phyloP scores from a whole-genome alignment of 2,113 vertebrate genomes.

The Macheiramphus alcinus region DNA sequence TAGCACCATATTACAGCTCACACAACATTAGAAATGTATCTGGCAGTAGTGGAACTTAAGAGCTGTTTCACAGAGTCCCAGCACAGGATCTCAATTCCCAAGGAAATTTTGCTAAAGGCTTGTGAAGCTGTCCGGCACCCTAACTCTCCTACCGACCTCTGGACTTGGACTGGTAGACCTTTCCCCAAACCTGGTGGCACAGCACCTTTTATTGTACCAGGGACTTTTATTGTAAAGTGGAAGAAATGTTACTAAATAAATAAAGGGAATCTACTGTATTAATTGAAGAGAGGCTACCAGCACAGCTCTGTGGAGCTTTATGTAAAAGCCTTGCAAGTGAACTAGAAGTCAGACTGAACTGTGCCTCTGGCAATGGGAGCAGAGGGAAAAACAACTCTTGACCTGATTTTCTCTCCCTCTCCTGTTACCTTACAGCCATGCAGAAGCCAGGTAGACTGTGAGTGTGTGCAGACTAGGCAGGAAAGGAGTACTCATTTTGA shows the following conservation, averaged over 20 bases:
- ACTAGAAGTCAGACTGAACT: neutral
- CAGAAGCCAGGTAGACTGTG: neutral
- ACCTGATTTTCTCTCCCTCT: constrained; percentile 42
- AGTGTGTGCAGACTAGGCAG: neutral
- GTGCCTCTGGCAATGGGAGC: neutral
- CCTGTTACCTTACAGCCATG: neutral
- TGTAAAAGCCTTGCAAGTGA: neutral
- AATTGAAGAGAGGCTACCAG: neutral
- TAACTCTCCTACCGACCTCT: neutral
- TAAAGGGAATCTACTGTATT: neutral
- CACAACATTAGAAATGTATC: neutral
- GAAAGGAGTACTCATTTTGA: neutral
- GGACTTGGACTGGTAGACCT: neutral
- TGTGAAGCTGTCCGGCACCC: neutral
- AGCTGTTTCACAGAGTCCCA: neutral
- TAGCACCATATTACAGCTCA: neutral
- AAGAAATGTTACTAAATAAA: neutral
- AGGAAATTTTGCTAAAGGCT: neutral
- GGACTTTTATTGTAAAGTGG: neutral
- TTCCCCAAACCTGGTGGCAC: neutral
- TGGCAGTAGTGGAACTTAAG: neutral
- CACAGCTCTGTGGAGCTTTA: neutral
- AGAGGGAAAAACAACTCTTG: constrained; percentile 34
- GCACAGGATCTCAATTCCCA: neutral
- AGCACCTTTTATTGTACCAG: neutral